phyloP scores from a whole-genome alignment of 2,113 vertebrate species.

The Erythrolamprus reginae region DNA sequence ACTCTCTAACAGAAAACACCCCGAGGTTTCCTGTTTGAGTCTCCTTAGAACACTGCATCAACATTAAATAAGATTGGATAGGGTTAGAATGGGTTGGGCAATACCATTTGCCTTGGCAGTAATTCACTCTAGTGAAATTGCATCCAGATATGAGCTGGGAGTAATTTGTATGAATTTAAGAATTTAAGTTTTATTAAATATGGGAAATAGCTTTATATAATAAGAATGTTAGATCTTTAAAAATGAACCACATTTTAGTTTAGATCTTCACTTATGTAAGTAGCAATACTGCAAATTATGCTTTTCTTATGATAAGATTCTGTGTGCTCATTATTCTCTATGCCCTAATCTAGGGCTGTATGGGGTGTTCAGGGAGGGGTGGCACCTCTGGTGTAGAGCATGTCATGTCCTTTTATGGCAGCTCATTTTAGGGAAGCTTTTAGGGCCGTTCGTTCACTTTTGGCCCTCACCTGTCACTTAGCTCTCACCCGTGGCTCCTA shows the following conservation, averaged over 20 bases:
- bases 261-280: background rate
- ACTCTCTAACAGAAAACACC: conserved; percentile 48
- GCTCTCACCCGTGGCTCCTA: too few species aligned
- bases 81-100: conserved; percentile 42
- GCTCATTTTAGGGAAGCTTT: too few species aligned
- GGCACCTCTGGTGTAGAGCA: too few species aligned
- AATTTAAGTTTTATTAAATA: conserved; percentile 24
- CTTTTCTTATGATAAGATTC: conserved; percentile 9
- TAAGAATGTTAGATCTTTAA: conserved; percentile 3
- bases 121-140: conserved; percentile 44
- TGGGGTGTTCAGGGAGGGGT: too few species aligned
- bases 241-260: background rate
- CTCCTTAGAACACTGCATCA: conserved; percentile 38
- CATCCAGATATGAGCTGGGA: conserved; percentile 32
- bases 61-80: conserved; percentile 51
- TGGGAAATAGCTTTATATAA: conserved; percentile 27
- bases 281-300: conserved; percentile 9
- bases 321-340: background rate
- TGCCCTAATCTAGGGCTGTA: background rate
- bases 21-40: conserved; percentile 56
- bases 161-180: conserved; percentile 32
- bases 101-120: conserved; percentile 41
- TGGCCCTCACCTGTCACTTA: too few species aligned
- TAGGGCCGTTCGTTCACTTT: too few species aligned
- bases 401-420: too few species aligned